A percentile compares a stretch with the other conserved stretches of the same genome.
These are phyloP conservation scores for Thymallus thymallus DNA, from an alignment of 2,113 vertebrate species.

Conservation along the genomic window DNA sequence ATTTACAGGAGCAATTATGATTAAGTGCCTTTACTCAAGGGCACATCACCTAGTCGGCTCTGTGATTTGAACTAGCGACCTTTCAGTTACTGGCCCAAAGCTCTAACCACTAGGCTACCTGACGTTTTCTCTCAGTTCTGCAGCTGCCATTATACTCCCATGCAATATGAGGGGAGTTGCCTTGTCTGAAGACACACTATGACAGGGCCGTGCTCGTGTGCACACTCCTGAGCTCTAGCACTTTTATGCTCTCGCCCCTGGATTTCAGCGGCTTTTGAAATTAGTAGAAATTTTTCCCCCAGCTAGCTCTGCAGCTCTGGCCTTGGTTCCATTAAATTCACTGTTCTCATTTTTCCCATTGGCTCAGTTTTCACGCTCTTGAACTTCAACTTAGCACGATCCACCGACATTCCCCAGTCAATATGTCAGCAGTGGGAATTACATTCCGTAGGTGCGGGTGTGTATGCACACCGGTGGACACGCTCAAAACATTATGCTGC, in stretches of 20 bases:
- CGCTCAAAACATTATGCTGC: too few species aligned
- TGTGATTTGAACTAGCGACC: too few species aligned
- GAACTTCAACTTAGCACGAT: constrained; percentile 45
- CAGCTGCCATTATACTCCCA: neutral
- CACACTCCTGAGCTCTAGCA: constrained; percentile 44
- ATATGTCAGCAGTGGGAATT: constrained; percentile 23
- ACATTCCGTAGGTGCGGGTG: neutral
- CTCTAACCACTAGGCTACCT: too few species aligned
- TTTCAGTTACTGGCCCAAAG: too few species aligned
- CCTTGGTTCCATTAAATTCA: constrained; percentile 71
- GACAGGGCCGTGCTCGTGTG: constrained; percentile 47
- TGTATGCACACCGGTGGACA: neutral
- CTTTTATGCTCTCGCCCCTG: constrained; percentile 60
- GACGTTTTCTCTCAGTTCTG: constrained; percentile 46
- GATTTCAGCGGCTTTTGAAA: constrained; percentile 72
- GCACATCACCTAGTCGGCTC: too few species aligned
- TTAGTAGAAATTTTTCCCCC: constrained; percentile 33
- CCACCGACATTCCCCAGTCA: constrained; percentile 33
- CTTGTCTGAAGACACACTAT: constrained; percentile 40
- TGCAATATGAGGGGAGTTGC: constrained; percentile 38
- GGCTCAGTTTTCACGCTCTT: constrained; percentile 27
- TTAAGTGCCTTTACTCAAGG: too few species aligned
- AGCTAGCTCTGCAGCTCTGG: constrained; percentile 22
- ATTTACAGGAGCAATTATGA: too few species aligned
- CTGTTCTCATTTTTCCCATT: constrained; percentile 43